Conservation (phyloP, 37 sponge, comb jelly and placozoan genomes). For the Crambe crambe region DNA sequence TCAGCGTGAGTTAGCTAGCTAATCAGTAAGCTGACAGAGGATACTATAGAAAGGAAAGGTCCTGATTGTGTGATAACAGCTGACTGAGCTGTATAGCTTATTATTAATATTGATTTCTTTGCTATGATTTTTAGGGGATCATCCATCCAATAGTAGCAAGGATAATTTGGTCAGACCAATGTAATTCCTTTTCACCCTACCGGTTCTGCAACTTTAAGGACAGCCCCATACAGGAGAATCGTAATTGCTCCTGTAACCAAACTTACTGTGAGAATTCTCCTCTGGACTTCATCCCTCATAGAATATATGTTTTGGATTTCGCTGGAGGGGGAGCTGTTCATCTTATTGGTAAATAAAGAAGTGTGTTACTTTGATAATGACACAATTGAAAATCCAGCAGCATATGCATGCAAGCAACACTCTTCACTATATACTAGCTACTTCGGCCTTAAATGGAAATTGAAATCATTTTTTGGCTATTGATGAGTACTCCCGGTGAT, state of each 20-base stretch:
- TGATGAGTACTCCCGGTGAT: too few species aligned
- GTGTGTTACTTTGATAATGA: too few species aligned
- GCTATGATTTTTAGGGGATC: conserved; percentile 68
- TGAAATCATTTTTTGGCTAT: too few species aligned
- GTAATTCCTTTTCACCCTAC: conserved; percentile 68
- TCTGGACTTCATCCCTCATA: neutral
- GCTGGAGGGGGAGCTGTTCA: conserved; percentile 94
- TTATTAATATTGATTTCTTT: too few species aligned
- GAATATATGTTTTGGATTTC: conserved; percentile 86
- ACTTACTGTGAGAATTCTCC: neutral
- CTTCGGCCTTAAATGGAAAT: too few species aligned
- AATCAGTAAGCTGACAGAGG: too few species aligned
- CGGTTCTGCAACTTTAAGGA: conserved; percentile 58
- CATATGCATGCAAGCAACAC: too few species aligned
- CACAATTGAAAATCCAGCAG: too few species aligned
- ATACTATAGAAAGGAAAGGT: too few species aligned
- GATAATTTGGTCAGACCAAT: conserved; percentile 69
- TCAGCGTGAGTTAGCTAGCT: conserved; percentile 80
- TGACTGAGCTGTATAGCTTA: too few species aligned
- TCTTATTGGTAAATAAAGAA: conserved; percentile 90
- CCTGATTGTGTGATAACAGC: too few species aligned
- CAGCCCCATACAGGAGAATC: neutral
- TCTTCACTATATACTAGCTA: too few species aligned
- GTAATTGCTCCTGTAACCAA: neutral
- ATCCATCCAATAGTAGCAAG: conserved; percentile 70